These are phyloP conservation scores for Papilio dardanus DNA, from an alignment of 1,140 invertebrate species.

Conservation along the genomic window DNA sequence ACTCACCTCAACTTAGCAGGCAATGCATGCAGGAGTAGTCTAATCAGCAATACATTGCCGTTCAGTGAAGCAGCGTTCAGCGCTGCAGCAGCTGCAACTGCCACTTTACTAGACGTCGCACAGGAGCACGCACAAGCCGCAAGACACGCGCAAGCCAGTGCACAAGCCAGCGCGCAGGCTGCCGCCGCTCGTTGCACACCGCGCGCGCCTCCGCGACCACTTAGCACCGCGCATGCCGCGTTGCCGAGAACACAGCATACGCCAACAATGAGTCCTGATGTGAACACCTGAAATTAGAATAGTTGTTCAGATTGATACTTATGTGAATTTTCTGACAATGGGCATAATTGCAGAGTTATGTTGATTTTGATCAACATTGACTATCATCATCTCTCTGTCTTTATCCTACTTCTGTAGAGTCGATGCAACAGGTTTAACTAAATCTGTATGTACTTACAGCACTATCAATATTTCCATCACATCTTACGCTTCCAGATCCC, in stretches of 20 bases:
- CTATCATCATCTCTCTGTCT: too few species aligned
- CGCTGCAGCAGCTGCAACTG: slow-evolving; percentile 64
- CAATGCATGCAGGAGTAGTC: slow-evolving; percentile 66
- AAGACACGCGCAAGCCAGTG: slow-evolving; percentile 53
- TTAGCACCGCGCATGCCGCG: slow-evolving; percentile 59
- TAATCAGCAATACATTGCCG: slow-evolving; percentile 70
- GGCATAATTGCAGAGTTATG: not conserved
- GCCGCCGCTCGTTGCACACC: slow-evolving; percentile 61
- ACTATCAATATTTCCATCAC: slow-evolving; percentile 61
- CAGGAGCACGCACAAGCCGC: slow-evolving; percentile 29
- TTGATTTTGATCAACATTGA: not conserved
- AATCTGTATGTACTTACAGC: slow-evolving; percentile 54
- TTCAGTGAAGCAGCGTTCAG: slow-evolving; percentile 71
- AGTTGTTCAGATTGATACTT: not conserved
- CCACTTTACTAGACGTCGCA: slow-evolving; percentile 47
- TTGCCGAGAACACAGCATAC: slow-evolving; percentile 70
- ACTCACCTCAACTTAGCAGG: slow-evolving; percentile 70
- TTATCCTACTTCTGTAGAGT: too few species aligned
- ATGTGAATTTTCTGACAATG: not conserved
- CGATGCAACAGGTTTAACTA: not conserved
- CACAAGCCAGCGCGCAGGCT: slow-evolving; percentile 60
- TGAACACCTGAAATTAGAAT: slow-evolving; percentile 61
- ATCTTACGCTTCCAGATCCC: slow-evolving; percentile 43
- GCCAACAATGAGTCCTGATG: slow-evolving; percentile 69
- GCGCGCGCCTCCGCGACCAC: slow-evolving; percentile 53